Conservation (phyloP, 2,888 invertebrate species). For the Noctua pronuba region DNA sequence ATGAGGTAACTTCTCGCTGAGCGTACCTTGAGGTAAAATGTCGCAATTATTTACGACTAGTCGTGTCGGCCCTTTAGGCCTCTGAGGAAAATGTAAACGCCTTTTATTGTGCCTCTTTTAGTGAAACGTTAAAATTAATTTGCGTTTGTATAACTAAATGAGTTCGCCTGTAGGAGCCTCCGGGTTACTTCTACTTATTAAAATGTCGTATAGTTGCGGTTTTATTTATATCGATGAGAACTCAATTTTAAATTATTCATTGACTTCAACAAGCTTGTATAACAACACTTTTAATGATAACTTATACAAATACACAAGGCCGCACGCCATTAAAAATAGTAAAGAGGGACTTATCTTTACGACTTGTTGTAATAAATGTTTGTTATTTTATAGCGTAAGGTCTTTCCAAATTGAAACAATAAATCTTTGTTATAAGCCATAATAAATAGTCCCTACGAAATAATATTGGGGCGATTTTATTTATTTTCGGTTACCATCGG, state of each 20-base stretch:
- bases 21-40: slow-evolving; percentile 78
- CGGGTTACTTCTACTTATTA: slow-evolving; percentile 56
- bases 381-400: slow-evolving; percentile 61
- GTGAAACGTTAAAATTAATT: slow-evolving; percentile 78
- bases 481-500: slow-evolving; percentile 50
- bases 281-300: slow-evolving; percentile 12
- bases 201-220: slow-evolving; percentile 47
- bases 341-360: slow-evolving; percentile 56
- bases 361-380: slow-evolving; percentile 65
- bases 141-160: slow-evolving; percentile 72
- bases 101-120: slow-evolving; percentile 77
- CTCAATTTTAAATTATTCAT: slow-evolving; percentile 15
- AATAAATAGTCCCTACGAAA: slow-evolving; percentile 61
- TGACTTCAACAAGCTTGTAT: slow-evolving; percentile 11
- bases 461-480: slow-evolving; percentile 57
- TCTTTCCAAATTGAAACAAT: slow-evolving; percentile 62
- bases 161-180: slow-evolving; percentile 62
- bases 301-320: slow-evolving; percentile 33
- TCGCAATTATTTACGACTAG: slow-evolving; percentile 81
- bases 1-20: slow-evolving; percentile 77
- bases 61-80: slow-evolving; percentile 72
- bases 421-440: slow-evolving; percentile 62
- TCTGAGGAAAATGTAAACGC: slow-evolving; percentile 75
- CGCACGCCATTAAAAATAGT: slow-evolving; percentile 49
- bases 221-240: slow-evolving; percentile 12